Evolutionary conservation across 2,797 vertebrate species (phyloP), one percentile per base, ranked within the genome.

Genomic region (Helostoma temminkii): DNA sequence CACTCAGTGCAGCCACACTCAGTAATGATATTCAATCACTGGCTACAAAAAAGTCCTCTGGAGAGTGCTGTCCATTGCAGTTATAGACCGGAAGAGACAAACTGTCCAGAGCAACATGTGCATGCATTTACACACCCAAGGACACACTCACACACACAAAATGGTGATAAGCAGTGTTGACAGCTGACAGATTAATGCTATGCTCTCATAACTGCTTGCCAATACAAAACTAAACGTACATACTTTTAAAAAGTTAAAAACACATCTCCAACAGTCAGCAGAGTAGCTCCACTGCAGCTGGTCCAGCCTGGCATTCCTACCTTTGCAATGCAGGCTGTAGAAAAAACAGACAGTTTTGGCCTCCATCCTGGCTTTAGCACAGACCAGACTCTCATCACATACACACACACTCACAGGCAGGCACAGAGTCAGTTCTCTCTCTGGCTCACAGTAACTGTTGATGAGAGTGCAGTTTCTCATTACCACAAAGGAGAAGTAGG

Each of bases 381-480:
- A 16, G 63, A 32, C 22, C 25, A 32, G 54, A 66, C 39, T 41
- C 21, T 30, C 36, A 50, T 67, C 48, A 49, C 46, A 28, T 52
- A 43, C 59, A 48, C 56, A 26, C 16, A 50, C 18, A 9, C 50
- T n/a, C 50, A 14, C 61, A 56, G 53, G 19, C 76, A 60, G 66
- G 16, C 67, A 48, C 56, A 49, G 34, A 76, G 66, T 60, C 75
- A 71, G 42, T 61, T 71, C 45, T 70, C 62, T 57, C 73, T 71
- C 71, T 15, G 58, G 73, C 80, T 42, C 45, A 52, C 83, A 69
- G 79, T 36, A 41, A 36, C 75, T 68, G 71, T 81, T 69, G 78
- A 84, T 73, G 92, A 94, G 92, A 79, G 87, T 56, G 91, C 93
- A 92, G 84, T 93, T 95, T 92, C 78, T 81, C 75, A 66, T 82